Evolutionary conservation across 2,797 vertebrate species (phyloP).

Genomic region (Peromyscus melanophrys): DNA sequence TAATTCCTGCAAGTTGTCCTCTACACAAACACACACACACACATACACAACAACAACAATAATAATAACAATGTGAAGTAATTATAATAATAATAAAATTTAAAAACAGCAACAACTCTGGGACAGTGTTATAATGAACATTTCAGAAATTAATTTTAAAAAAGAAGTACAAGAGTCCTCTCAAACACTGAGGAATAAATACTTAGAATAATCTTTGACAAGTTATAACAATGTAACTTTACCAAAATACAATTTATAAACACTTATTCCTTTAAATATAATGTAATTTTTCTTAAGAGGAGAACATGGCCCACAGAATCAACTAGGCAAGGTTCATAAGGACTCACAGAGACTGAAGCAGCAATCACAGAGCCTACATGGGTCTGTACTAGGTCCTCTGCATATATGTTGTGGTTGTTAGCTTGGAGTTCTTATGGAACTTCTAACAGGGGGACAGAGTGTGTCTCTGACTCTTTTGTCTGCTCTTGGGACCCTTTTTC

Average conservation of each 20-base stretch:
- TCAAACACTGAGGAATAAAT: constrained; percentile 37
- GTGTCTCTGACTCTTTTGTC: not conserved
- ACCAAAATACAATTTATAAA: constrained; percentile 41
- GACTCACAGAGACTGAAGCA: not conserved
- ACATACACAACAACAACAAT: not conserved
- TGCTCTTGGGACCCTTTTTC: not conserved
- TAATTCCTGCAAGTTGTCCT: not conserved
- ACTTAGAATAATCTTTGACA: not conserved
- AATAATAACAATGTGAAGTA: not conserved
- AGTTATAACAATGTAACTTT: constrained; percentile 33
- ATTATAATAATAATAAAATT: not conserved
- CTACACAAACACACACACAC: not conserved
- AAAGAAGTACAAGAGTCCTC: not conserved
- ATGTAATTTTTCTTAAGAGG: constrained; percentile 13
- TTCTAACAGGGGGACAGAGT: not conserved
- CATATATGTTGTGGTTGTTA: not conserved
- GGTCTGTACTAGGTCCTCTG: not conserved
- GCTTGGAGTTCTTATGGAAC: not conserved
- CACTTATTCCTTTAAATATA: constrained; percentile 47
- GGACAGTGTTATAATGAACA: not conserved
- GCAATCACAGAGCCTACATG: not conserved
- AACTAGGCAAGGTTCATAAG: not conserved
- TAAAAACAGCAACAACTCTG: not conserved
- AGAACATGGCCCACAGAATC: not conserved
- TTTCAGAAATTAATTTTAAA: not conserved